Conservation (phyloP, 2,113 vertebrate species). For the Gasterosteus aculeatus region DNA sequence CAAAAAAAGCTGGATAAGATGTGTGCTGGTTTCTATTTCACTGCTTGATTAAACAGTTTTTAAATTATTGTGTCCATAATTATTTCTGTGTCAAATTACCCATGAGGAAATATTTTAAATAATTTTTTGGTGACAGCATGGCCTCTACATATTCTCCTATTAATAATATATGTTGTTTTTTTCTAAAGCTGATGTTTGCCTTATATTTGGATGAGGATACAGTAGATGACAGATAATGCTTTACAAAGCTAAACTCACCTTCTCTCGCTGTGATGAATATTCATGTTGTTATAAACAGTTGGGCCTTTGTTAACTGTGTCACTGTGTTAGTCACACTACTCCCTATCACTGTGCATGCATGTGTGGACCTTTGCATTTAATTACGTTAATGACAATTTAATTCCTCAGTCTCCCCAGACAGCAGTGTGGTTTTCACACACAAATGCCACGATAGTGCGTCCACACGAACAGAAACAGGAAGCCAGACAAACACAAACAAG, state of each 20-base stretch:
- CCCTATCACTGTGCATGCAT: slow-evolving; percentile 10
- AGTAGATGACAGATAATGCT: slow-evolving; percentile 30
- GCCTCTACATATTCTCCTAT: neutral
- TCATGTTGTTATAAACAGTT: slow-evolving; percentile 71
- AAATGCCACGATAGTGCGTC: neutral
- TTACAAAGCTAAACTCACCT: slow-evolving; percentile 44
- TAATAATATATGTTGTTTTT: neutral
- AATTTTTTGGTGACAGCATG: no score
- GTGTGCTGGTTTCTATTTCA: neutral
- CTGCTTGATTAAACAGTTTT: neutral
- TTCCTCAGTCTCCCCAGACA: slow-evolving; percentile 12
- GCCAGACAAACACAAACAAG: neutral
- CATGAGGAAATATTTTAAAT: neutral
- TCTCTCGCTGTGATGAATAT: slow-evolving; percentile 68
- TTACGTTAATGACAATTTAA: slow-evolving; percentile 22
- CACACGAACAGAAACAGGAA: neutral
- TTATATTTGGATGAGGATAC: neutral
- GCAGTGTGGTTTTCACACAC: slow-evolving; percentile 5
- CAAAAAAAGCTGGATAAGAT: neutral
- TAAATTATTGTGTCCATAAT: neutral
- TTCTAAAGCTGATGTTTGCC: neutral
- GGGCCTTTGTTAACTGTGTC: slow-evolving; percentile 64
- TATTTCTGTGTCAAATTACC: neutral
- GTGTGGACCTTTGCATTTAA: neutral
- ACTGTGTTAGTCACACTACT: slow-evolving; percentile 53